A percentile compares a stretch with the other conserved stretches of the same genome.
Evolutionary conservation across 2,113 vertebrate genomes (phyloP).

Genomic region (Rhinopomastus cyanomelas): DNA sequence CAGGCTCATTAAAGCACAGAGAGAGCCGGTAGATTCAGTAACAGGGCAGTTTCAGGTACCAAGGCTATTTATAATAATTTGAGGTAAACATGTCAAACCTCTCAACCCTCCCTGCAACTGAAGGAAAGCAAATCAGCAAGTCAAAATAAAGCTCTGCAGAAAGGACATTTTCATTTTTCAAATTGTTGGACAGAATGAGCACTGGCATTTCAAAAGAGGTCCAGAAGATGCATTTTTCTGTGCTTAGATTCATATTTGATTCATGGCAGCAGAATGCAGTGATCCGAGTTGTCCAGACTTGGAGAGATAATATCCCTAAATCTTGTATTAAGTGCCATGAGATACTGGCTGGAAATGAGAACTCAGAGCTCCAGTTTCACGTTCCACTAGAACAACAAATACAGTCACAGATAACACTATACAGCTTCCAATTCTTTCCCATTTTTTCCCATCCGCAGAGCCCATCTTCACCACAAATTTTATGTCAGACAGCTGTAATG

Average conservation of each 20-base stretch:
- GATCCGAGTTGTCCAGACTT: slow-evolving; percentile 41
- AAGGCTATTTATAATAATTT: background rate
- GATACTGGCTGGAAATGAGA: slow-evolving; percentile 41
- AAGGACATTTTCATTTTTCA: slow-evolving; percentile 44
- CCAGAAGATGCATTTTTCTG: slow-evolving; percentile 55
- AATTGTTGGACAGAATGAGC: slow-evolving; percentile 30
- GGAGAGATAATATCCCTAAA: slow-evolving; percentile 58
- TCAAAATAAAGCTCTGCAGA: slow-evolving; percentile 2
- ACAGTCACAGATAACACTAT: slow-evolving; percentile 4
- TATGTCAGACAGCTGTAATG: background rate
- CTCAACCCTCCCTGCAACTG: background rate
- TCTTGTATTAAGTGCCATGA: slow-evolving; percentile 58
- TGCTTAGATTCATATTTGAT: slow-evolving; percentile 51
- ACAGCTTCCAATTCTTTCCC: slow-evolving; percentile 1
- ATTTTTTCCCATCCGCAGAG: background rate
- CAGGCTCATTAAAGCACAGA: background rate
- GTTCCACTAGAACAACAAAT: slow-evolving; percentile 52
- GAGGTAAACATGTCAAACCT: background rate
- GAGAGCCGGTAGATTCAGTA: background rate
- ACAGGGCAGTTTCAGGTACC: background rate
- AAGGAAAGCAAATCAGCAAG: slow-evolving; percentile 9
- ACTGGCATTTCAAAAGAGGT: slow-evolving; percentile 23
- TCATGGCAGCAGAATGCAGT: slow-evolving; percentile 45
- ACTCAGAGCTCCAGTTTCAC: slow-evolving; percentile 7
- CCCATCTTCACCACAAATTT: background rate